A percentile compares a stretch with the other conserved stretches of the same genome.
These are phyloP conservation scores for Triops cancriformis DNA, from an alignment of 1,140 invertebrate species.

Conservation along the genomic window DNA sequence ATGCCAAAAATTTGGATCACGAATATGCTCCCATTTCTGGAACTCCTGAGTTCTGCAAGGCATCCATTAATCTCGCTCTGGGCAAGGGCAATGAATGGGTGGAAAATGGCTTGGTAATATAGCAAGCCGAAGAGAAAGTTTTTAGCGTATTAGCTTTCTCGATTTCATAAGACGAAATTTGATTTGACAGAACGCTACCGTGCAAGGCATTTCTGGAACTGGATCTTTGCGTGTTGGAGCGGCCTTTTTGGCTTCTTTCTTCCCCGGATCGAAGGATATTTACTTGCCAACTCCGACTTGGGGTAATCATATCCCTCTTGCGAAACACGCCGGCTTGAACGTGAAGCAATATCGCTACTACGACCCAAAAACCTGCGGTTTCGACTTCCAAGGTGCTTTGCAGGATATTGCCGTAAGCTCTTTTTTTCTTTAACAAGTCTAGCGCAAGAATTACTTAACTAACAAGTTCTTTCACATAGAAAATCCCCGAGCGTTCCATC, in stretches of 20 bases:
- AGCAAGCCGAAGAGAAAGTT: neutral
- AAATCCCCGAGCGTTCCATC: constrained; percentile 87
- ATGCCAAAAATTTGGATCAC: constrained; percentile 70
- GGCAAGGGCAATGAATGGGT: constrained; percentile 69
- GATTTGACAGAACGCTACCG: constrained; percentile 56
- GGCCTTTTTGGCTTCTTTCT: constrained; percentile 80
- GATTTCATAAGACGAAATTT: neutral
- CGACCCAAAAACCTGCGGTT: constrained; percentile 87
- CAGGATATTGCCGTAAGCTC: constrained; percentile 78
- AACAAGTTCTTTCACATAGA: constrained; percentile 45
- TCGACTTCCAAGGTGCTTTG: constrained; percentile 83
- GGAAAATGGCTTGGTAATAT: constrained; percentile 62
- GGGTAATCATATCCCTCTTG: constrained; percentile 95
- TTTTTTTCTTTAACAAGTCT: neutral
- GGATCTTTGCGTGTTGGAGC: constrained; percentile 89
- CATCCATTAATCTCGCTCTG: constrained; percentile 77
- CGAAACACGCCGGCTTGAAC: constrained; percentile 76
- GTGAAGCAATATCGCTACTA: constrained; percentile 93
- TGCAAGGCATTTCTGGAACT: constrained; percentile 92
- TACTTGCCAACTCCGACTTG: constrained; percentile 94
- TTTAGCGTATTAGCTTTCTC: neutral
- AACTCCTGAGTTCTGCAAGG: constrained; percentile 64
- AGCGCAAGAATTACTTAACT: neutral
- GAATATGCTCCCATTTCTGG: constrained; percentile 95
- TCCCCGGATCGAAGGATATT: constrained; percentile 71